Evolutionary conservation across 2,888 invertebrate species (phyloP).

Genomic region (Endomychus coccineus): DNA sequence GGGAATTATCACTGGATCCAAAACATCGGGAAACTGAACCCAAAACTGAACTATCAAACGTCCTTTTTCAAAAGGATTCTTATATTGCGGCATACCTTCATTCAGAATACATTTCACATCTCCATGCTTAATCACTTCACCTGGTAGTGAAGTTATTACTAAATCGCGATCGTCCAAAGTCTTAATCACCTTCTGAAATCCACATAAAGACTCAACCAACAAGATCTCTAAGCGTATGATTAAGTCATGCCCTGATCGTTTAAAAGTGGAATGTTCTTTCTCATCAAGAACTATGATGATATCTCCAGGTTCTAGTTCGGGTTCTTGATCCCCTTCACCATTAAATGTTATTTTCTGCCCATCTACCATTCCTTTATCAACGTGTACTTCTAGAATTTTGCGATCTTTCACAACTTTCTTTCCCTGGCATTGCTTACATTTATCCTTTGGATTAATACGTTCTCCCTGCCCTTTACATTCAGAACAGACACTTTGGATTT

Average conservation of each 20-base stretch:
- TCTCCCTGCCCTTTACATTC: conserved; percentile 86
- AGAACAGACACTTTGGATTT: conserved; percentile 79
- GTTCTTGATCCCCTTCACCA: conserved; percentile 96
- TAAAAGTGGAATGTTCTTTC: conserved; percentile 75
- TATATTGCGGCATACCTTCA: conserved; percentile 96
- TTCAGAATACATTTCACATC: conserved; percentile 81
- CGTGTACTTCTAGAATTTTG: conserved; percentile 90
- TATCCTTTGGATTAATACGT: conserved; percentile 79
- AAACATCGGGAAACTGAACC: conserved; percentile 76
- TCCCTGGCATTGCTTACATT: conserved; percentile 90
- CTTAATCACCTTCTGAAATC: conserved; percentile 82
- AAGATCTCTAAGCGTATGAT: conserved; percentile 78
- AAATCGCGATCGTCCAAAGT: conserved; percentile 88
- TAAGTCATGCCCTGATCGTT: conserved; percentile 66
- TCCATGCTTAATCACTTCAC: conserved; percentile 85
- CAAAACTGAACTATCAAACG: conserved; percentile 86
- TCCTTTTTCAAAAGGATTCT: conserved; percentile 87
- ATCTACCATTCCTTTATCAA: conserved; percentile 92
- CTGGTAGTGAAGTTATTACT: conserved; percentile 75
- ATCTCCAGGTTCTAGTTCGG: conserved; percentile 89
- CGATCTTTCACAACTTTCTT: conserved; percentile 84
- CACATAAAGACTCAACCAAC: conserved; percentile 89
- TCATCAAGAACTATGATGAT: conserved; percentile 94
- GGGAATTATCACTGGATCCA: conserved; percentile 66
- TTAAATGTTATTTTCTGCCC: conserved; percentile 90